Evolutionary conservation across 2,113 vertebrate species (phyloP), one percentile per base, ranked within the genome.

Genomic region (Equus quagga): DNA sequence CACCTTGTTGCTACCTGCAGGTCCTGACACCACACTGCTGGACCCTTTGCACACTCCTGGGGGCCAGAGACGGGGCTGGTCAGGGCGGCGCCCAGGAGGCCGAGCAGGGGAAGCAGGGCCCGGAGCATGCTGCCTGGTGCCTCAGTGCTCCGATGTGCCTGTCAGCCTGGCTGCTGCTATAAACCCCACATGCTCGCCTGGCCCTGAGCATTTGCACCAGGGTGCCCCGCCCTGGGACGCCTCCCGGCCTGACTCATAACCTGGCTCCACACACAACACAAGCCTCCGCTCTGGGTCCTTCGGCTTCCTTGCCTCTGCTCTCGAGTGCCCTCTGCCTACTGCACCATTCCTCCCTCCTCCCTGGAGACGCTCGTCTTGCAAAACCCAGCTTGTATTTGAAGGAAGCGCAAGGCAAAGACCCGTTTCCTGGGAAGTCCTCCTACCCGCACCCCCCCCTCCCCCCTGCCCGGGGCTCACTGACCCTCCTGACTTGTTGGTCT

Each of bases 401-500:
- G 2, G 60, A 26, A 14, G 24, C 15, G 12, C 17, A 12, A 2
- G 41, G 15, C 79, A 10, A n/a, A 18, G 65, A 5, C 5, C 72
- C 18, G 23, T 46, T 7, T 19, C 26, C 23, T 3, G 36, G 21
- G 41, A 44, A 41, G 56, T 41, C 36, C 36, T 41, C 36, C 36
- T 41, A 3, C 36, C 36, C 36, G 36, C 36, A 36, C 36, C 36
- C 41, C 88, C 9, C 1, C 3, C 41, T 10, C 26, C 15, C 28
- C 14, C 17, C 31, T 21, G 3, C 4, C 0, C 2, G 6, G 2
- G 23, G 31, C 41, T 11, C 14, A 0, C 10, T 13, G 14, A 28
- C 26, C 62, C 0, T 33, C 33, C 58, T 23, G 60, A 11, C 31
- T 5, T 23, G n/a, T 21, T 62, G 54, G 3, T 4, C 1, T 7